Evolutionary conservation across 1,140 invertebrate genomes (phyloP), one percentile per base, ranked within the genome.

Genomic region (Diabrotica virgifera): DNA sequence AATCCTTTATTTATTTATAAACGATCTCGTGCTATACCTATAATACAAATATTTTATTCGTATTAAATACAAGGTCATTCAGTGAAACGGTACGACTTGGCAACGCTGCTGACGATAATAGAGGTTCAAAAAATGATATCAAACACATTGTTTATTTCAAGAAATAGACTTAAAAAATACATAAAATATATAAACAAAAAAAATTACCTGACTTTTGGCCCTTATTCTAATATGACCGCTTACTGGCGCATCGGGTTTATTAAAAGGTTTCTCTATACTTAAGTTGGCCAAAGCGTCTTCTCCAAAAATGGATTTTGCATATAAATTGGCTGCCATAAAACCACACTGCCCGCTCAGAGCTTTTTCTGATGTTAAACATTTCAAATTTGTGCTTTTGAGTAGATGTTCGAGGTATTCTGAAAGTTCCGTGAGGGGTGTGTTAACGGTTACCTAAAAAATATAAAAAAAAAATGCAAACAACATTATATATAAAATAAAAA

Each of bases 261-360:
- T 90, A 38, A 93, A 83, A 10, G 95, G 91, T 74, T 97, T 97
- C 80, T 99, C 98, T 72, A 99, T 95, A 75, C 95, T 97, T 69
- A 99, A 86, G 86, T 99, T 99, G 55, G 97, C 97, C 64, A 99
- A 81, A 4, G 97, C 97, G 81, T 99, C 96, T 82, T 99, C 97
- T 5, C 98, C 98, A 82, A 99, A 99, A 76, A 99, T 99, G 4
- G 96, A 98, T 76, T 95, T 90, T 46, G 97, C 97, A 83, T 99
- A 99, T 85, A 99, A 90, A 78, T 99, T 99, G 40, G 97, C 98
- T 46, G 97, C 97, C 93, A 99, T 95, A 80, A 99, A 99, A 11
- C 96, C 96, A 81, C 97, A 99, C 74, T 98, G 94, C 0, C 97
- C 97, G 7, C 90, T 91, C 40, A 98, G 80, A 13, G 96, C 95